Evolutionary conservation across 2,113 vertebrate genomes (phyloP).

Genomic region (Chunga burmeisteri): DNA sequence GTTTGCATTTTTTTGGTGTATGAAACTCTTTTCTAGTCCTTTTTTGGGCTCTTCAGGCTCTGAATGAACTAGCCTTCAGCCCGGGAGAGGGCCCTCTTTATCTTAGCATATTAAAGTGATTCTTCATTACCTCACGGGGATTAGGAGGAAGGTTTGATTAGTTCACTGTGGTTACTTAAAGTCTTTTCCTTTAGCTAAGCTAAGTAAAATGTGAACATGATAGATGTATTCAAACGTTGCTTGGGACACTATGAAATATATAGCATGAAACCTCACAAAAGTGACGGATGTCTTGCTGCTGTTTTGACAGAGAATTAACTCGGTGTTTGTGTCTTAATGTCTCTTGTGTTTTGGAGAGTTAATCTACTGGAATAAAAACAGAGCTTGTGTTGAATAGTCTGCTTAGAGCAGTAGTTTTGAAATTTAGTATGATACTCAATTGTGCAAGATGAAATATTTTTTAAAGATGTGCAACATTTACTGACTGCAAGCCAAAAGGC

Average conservation of each 20-base stretch:
- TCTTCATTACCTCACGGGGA: background rate
- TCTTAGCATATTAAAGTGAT: background rate
- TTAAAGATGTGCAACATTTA: background rate
- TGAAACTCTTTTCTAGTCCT: background rate
- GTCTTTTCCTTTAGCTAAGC: background rate
- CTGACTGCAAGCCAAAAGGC: background rate
- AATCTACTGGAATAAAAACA: slow-evolving; percentile 40
- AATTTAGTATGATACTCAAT: background rate
- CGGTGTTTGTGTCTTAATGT: background rate
- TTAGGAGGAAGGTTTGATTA: background rate
- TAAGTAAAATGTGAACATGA: background rate
- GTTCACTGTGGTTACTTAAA: background rate
- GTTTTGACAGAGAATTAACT: background rate
- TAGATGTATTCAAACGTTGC: background rate
- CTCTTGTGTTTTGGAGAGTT: background rate
- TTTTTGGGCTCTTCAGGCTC: background rate
- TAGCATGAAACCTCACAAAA: background rate
- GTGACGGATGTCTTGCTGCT: slow-evolving; percentile 1
- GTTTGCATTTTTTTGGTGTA: background rate
- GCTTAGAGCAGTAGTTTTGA: background rate
- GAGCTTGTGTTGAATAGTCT: background rate
- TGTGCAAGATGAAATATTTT: background rate
- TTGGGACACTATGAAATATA: background rate
- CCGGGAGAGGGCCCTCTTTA: background rate
- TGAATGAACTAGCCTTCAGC: background rate